Evolutionary conservation across 2,113 vertebrate species (phyloP).

Genomic region (Dasyornis broadbenti): DNA sequence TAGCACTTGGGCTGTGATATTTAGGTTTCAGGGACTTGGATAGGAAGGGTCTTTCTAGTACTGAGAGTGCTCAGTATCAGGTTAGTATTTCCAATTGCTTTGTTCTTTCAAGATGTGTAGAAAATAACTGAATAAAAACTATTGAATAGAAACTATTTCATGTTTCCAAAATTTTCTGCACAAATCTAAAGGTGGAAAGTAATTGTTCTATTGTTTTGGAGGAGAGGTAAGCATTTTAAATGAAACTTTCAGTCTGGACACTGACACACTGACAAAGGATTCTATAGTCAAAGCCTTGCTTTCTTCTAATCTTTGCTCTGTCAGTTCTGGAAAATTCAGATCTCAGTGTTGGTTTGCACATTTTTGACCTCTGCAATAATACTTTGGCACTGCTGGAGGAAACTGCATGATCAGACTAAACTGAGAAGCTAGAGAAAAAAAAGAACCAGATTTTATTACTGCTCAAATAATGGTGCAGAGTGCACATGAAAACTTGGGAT

Average conservation of each 20-base stretch:
- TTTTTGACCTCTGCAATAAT: neutral
- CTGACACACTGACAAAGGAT: neutral
- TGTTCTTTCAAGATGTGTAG: neutral
- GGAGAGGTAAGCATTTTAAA: neutral
- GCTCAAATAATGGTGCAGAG: neutral
- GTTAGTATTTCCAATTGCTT: neutral
- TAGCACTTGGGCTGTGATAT: neutral
- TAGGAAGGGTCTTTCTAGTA: neutral
- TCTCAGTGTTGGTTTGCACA: neutral
- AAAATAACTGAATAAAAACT: neutral
- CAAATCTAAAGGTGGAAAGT: neutral
- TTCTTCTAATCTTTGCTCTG: neutral
- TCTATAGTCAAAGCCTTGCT: neutral
- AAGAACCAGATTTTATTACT: neutral
- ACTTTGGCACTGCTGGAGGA: neutral
- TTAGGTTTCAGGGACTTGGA: neutral
- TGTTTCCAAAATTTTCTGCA: neutral
- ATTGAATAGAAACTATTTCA: neutral
- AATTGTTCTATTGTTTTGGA: neutral
- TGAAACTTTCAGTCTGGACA: neutral
- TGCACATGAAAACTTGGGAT: neutral
- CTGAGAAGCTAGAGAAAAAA: neutral
- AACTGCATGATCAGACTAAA: neutral
- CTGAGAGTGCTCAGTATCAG: neutral
- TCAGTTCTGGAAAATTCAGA: neutral